These are phyloP conservation scores for Polypterus bichir DNA, from an alignment of 2,113 vertebrate species.

Conservation along the genomic window DNA sequence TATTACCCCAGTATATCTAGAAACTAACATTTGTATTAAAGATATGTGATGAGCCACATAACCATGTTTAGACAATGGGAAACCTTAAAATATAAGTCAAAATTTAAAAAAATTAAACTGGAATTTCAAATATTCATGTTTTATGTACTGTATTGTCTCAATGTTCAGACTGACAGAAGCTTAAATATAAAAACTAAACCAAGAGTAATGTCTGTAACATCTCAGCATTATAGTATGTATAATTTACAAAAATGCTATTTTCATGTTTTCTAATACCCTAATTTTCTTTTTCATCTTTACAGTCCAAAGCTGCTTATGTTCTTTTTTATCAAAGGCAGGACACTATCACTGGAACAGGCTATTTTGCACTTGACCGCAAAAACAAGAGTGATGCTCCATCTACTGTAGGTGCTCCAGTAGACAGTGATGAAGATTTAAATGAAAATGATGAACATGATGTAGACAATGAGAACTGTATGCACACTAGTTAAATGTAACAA, in stretches of 20 bases:
- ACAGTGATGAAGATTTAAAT: constrained; percentile 69
- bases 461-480: constrained; percentile 82
- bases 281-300: constrained; percentile 20
- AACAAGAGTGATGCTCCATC: constrained; percentile 65
- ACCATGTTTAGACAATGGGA: too few relatives aligned
- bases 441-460: constrained; percentile 61
- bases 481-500: constrained; percentile 66
- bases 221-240: neutral
- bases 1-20: too few relatives aligned
- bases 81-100: too few relatives aligned
- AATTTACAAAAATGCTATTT: neutral
- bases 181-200: too few relatives aligned
- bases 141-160: too few relatives aligned
- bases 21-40: too few relatives aligned
- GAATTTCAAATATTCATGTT: too few relatives aligned
- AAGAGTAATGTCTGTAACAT: neutral
- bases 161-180: too few relatives aligned
- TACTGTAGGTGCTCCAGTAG: constrained; percentile 55
- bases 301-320: constrained; percentile 97
- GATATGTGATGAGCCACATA: too few relatives aligned
- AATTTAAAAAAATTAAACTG: too few relatives aligned
- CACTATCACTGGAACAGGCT: constrained; percentile 87
- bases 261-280: neutral
- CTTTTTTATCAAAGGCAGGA: constrained; percentile 94
- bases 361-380: constrained; percentile 84